Conservation (phyloP, 2,888 invertebrate genomes). For the Cryptus armator region DNA sequence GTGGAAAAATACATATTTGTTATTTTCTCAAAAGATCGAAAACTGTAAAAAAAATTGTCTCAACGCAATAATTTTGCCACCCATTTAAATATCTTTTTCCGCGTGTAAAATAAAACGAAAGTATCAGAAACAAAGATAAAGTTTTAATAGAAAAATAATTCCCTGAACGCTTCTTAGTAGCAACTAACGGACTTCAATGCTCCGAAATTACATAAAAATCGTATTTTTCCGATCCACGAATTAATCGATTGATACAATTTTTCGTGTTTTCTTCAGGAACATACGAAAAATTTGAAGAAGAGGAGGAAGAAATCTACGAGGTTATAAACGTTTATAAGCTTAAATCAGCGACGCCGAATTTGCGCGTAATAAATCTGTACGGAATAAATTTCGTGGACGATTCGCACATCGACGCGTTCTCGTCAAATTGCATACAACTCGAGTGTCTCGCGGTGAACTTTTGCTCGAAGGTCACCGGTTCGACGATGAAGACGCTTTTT, state of each 20-base stretch:
- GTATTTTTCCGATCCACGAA: neutral
- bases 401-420: slow-evolving; percentile 99
- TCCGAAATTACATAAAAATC: neutral
- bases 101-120: too few species aligned
- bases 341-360: slow-evolving; percentile 98
- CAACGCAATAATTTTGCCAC: too few species aligned
- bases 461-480: slow-evolving; percentile 98
- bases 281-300: slow-evolving; percentile 98
- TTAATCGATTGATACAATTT: neutral
- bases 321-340: slow-evolving; percentile 99
- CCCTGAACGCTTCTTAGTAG: neutral
- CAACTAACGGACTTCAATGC: neutral
- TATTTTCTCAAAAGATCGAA: too few species aligned
- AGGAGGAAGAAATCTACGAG: slow-evolving; percentile 99
- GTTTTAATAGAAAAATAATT: neutral
- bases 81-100: too few species aligned
- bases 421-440: slow-evolving; percentile 98
- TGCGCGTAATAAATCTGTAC: slow-evolving; percentile 98
- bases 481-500: slow-evolving; percentile 97
- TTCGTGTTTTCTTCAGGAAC: slow-evolving; percentile 88
- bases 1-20: too few species aligned
- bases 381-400: slow-evolving; percentile 99
- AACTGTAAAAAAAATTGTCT: too few species aligned
- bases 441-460: slow-evolving; percentile 99
- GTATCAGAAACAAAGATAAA: too few species aligned